Percentiles rank a stretch among this genome's conserved stretches.
Evolutionary conservation across 92 coral and sea anemone species (phyloP).

Genomic region (Phenganax subtilis): DNA sequence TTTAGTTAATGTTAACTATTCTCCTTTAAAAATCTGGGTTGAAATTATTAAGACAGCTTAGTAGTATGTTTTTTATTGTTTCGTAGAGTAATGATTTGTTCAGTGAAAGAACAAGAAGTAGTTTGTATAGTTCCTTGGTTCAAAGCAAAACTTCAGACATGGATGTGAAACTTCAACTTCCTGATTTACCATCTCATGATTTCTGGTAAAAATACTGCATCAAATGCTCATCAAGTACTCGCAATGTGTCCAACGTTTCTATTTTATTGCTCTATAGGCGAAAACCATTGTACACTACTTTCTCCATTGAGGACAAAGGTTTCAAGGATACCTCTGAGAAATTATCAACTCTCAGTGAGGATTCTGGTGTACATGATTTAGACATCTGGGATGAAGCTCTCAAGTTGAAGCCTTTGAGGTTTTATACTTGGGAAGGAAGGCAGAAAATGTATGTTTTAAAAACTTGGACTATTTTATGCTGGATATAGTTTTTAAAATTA

Average conservation of each 20-base stretch:
- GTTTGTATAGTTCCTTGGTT: slow-evolving; percentile 71
- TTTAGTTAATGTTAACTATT: no score
- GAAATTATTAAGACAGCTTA: not conserved
- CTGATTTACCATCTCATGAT: slow-evolving; percentile 63
- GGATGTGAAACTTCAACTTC: slow-evolving; percentile 70
- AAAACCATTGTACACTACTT: not conserved
- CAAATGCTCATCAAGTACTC: no score
- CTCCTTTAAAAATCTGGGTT: no score
- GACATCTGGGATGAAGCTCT: slow-evolving; percentile 83
- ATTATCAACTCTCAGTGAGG: slow-evolving; percentile 29
- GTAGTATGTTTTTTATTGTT: not conserved
- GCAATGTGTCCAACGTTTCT: not conserved
- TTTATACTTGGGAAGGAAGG: slow-evolving; percentile 79
- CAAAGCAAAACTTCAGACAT: slow-evolving; percentile 71
- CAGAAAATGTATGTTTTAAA: not conserved
- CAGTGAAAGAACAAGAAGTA: slow-evolving; percentile 55
- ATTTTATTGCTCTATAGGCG: not conserved
- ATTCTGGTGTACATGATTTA: slow-evolving; percentile 15
- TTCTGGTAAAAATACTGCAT: not conserved
- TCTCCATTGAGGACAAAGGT: slow-evolving; percentile 76
- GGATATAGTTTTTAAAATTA: not conserved
- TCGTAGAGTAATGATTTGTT: slow-evolving; percentile 13
- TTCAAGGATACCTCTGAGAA: slow-evolving; percentile 67
- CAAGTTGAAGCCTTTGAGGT: slow-evolving; percentile 56
- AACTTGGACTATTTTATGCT: not conserved